Conservation (phyloP, 64 coral and sea anemone genomes). For the Actinia equina region DNA sequence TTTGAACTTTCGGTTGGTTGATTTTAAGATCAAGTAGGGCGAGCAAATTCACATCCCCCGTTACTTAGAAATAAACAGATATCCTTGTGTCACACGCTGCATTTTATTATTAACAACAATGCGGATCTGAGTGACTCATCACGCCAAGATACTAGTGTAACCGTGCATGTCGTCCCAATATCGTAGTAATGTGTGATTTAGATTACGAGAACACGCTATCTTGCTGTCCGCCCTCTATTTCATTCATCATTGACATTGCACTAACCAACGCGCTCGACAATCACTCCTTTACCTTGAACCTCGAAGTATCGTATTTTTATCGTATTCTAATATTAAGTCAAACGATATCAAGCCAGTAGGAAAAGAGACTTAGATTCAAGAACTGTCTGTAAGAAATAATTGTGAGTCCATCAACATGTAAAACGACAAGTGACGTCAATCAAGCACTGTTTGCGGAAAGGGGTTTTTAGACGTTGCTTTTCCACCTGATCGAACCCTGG, state of each 20-base stretch:
- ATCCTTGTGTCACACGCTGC: no score
- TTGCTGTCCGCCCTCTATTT: no score
- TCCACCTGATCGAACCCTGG: background rate
- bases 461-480: background rate
- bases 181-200: no score
- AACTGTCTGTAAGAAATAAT: background rate
- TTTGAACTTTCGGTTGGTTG: no score
- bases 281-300: background rate
- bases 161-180: no score
- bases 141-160: no score
- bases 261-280: background rate
- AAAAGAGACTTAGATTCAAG: background rate
- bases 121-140: no score
- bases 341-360: background rate
- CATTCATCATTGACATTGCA: background rate
- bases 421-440: background rate
- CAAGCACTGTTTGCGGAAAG: background rate
- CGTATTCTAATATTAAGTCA: background rate
- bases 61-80: no score
- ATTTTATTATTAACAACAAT: no score
- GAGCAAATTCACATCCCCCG: no score
- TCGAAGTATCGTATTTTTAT: background rate
- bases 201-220: no score
- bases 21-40: no score
- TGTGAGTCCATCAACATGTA: background rate